Evolutionary conservation across 1,140 invertebrate genomes (phyloP), one percentile per base, ranked within the genome.

Genomic region (Cydia amplana): DNA sequence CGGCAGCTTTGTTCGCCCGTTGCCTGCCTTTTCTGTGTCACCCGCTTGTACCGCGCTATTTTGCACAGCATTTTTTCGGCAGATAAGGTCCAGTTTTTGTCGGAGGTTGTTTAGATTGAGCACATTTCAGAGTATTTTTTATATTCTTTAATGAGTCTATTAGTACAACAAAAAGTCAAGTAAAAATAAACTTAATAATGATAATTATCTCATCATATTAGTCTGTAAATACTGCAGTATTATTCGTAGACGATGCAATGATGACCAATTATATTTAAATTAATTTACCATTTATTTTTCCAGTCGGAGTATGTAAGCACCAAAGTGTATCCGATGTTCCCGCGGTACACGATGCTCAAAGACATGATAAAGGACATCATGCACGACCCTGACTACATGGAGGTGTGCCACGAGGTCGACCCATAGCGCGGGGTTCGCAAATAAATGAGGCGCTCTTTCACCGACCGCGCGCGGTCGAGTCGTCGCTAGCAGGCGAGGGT

Each of bases 291-390:
- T 74, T 76, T 80, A 82, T 77, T 83, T 78, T 94, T 94, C 75
- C 94, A 97, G 97, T 95, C 95, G 74, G 97, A 97, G 83, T 99
- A 98, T 91, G 95, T 96, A 80, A 96, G 96, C 85, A 97, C 97
- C 36, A 98, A 98, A 92, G 94, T 98, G 83, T 98, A 98, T 89
- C 98, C 98, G 51, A 97, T 98, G 92, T 96, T 98, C 84, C 97
- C 97, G 16, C 95, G 97, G 65, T 99, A 98, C 94, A 97, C 96
- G 65, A 97, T 99, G 94, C 94, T 99, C 72, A 98, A 98, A 92
- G 97, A 98, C 86, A 98, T 99, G 97, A 98, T 98, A 87, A 98
- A 98, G 93, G 97, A 97, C 85, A 97, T 98, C 81, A 97, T 98
- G 95, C 95, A 97, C 82, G 96, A 98, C 93, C 97, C 97, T 6